Conservation (phyloP, 2,888 invertebrate species). For the Drosophila seclusa region DNA sequence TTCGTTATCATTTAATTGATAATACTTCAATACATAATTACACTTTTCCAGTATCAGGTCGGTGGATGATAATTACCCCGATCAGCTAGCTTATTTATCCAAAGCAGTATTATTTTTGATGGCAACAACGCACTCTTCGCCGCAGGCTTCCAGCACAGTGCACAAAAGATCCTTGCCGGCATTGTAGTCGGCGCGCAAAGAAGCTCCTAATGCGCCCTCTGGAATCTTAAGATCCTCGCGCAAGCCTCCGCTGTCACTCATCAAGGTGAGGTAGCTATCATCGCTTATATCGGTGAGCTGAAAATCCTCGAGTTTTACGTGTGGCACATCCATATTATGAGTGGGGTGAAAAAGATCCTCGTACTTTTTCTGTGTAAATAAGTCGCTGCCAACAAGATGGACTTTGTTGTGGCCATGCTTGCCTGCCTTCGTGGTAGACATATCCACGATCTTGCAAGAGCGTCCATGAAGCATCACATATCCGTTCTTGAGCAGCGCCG, state of each 20-base stretch:
- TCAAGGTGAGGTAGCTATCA: conserved; percentile 96
- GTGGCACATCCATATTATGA: conserved; percentile 99
- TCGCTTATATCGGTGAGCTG: conserved; percentile 96
- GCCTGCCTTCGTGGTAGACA: conserved; percentile 99
- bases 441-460: conserved; percentile 99
- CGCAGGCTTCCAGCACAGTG: conserved; percentile 96
- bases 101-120: conserved; percentile 98
- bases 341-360: conserved; percentile 99
- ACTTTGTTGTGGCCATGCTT: conserved; percentile 99
- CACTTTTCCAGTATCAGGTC: conserved; percentile 42
- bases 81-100: conserved; percentile 91
- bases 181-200: conserved; percentile 94
- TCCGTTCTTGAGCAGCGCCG: conserved; percentile 99
- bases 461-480: conserved; percentile 98
- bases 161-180: conserved; percentile 96
- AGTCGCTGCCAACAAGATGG: conserved; percentile 97
- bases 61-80: conserved; percentile 23
- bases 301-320: conserved; percentile 99
- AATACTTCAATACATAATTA: conserved; percentile 78
- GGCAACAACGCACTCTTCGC: conserved; percentile 97
- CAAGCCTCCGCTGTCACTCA: conserved; percentile 97
- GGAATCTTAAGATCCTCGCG: conserved; percentile 98
- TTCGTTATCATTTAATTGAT: conserved; percentile 60
- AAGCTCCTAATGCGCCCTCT: conserved; percentile 95
- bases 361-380: conserved; percentile 92